Evolutionary conservation across 1,140 invertebrate genomes (phyloP).

Genomic region (Drosophila virilis): DNA sequence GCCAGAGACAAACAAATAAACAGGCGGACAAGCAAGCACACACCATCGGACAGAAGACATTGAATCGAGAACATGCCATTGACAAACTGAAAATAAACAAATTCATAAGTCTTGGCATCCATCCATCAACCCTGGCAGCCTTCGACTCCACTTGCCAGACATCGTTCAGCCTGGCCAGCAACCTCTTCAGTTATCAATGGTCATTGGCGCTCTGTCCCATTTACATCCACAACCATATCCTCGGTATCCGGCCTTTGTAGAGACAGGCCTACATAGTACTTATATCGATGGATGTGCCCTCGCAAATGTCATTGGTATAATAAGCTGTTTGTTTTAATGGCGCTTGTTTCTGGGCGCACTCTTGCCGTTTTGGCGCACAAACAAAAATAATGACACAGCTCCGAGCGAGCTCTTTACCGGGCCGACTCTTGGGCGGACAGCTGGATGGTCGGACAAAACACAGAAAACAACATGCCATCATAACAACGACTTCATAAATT

Average conservation of each 20-base stretch:
- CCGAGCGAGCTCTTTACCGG: slow-evolving; percentile 15
- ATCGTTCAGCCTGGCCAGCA: slow-evolving; percentile 8
- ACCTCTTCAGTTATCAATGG: slow-evolving; percentile 73
- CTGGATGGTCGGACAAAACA: slow-evolving; percentile 27
- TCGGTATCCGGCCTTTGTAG: neutral
- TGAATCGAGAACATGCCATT: slow-evolving; percentile 54
- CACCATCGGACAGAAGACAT: slow-evolving; percentile 7
- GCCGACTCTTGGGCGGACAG: slow-evolving; percentile 15
- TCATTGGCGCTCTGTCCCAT: slow-evolving; percentile 60
- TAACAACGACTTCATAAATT: slow-evolving; percentile 78
- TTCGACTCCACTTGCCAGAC: slow-evolving; percentile 4
- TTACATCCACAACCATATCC: neutral
- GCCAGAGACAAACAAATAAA: slow-evolving; percentile 72
- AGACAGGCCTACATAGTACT: neutral
- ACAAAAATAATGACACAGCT: slow-evolving; percentile 73
- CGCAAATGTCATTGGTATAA: slow-evolving; percentile 74
- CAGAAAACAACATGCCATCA: slow-evolving; percentile 59
- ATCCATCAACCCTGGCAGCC: slow-evolving; percentile 18
- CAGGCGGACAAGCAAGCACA: slow-evolving; percentile 37
- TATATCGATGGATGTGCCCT: slow-evolving; percentile 9
- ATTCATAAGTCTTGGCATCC: slow-evolving; percentile 60
- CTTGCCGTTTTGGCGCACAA: slow-evolving; percentile 54
- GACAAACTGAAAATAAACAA: slow-evolving; percentile 75
- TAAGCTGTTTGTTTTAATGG: slow-evolving; percentile 84
- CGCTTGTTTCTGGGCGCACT: slow-evolving; percentile 42